A percentile compares a stretch with the other conserved stretches of the same genome.
Evolutionary conservation across 2,797 vertebrate species (phyloP).

Genomic region (Nothura maculosa): DNA sequence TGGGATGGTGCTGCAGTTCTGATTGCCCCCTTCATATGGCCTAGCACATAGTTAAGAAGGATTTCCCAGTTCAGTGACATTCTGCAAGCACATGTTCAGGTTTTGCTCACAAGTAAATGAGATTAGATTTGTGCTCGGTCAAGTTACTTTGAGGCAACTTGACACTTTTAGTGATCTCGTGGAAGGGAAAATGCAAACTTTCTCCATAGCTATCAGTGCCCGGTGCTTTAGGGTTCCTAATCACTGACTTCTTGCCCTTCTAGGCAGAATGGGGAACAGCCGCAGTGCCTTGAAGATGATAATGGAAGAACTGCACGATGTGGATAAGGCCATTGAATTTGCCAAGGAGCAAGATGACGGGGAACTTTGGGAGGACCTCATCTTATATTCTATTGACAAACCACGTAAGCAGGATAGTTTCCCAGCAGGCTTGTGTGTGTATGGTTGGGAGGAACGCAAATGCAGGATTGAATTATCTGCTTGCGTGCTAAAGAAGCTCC

Average conservation of each 20-base stretch:
- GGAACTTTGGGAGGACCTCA: constrained; percentile 98
- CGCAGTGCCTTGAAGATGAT: constrained; percentile 98
- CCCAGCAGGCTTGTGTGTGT: not conserved
- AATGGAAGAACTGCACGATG: constrained; percentile 95
- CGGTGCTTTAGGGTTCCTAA: not conserved
- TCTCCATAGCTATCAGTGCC: not conserved
- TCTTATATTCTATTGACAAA: constrained; percentile 98
- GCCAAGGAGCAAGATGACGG: constrained; percentile 98
- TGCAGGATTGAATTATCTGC: not conserved
- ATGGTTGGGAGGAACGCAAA: not conserved
- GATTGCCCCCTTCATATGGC: not conserved
- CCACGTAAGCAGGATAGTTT: constrained; percentile 86
- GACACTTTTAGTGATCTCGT: not conserved
- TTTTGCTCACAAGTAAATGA: not conserved
- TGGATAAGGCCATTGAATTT: constrained; percentile 98
- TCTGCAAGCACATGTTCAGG: not conserved
- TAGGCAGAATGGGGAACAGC: constrained; percentile 98
- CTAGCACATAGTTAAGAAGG: not conserved
- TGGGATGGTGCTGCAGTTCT: not conserved
- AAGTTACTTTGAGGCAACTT: not conserved
- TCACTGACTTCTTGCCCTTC: not conserved
- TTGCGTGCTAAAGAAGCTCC: not conserved
- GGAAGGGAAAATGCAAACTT: not conserved
- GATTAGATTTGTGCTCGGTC: not conserved
- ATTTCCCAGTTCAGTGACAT: not conserved